phyloP scores from a whole-genome alignment of 2,888 invertebrate species.

The Drosophila siamana region DNA sequence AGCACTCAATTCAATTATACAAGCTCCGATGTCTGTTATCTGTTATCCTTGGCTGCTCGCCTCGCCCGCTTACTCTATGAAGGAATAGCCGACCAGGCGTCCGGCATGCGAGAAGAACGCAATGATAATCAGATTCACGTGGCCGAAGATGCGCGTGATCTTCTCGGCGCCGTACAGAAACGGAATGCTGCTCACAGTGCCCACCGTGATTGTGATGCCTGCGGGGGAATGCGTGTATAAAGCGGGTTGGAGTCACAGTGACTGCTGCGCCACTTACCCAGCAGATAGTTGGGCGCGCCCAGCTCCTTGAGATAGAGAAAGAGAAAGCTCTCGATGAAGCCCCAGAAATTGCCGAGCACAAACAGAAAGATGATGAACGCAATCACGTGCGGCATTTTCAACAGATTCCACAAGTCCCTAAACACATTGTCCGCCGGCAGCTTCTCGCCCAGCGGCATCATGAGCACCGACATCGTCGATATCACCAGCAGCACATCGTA shows the following conservation, averaged over 20 bases:
- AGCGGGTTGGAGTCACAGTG: not conserved
- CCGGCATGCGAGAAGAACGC: slow-evolving; percentile 94
- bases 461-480: slow-evolving; percentile 90
- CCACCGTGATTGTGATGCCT: slow-evolving; percentile 94
- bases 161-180: slow-evolving; percentile 93
- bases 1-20: slow-evolving; percentile 53
- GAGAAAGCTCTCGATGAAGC: slow-evolving; percentile 94
- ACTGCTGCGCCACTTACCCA: slow-evolving; percentile 87
- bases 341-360: slow-evolving; percentile 94
- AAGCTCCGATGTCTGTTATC: too few species aligned
- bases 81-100: slow-evolving; percentile 93
- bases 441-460: slow-evolving; percentile 92
- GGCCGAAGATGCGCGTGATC: slow-evolving; percentile 92
- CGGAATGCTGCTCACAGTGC: slow-evolving; percentile 93
- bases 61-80: slow-evolving; percentile 89
- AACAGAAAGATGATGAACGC: slow-evolving; percentile 93
- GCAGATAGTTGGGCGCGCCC: slow-evolving; percentile 92
- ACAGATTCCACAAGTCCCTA: slow-evolving; percentile 90
- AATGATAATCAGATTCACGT: slow-evolving; percentile 93
- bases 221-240: slow-evolving; percentile 21
- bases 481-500: slow-evolving; percentile 91
- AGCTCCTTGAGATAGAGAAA: slow-evolving; percentile 94
- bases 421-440: slow-evolving; percentile 92
- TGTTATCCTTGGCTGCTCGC: too few species aligned
- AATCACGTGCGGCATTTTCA: slow-evolving; percentile 92